A percentile compares a stretch with the other conserved stretches of the same genome.
Conservation (phyloP, 2,113 vertebrate species). For the Odocoileus virginianus region DNA sequence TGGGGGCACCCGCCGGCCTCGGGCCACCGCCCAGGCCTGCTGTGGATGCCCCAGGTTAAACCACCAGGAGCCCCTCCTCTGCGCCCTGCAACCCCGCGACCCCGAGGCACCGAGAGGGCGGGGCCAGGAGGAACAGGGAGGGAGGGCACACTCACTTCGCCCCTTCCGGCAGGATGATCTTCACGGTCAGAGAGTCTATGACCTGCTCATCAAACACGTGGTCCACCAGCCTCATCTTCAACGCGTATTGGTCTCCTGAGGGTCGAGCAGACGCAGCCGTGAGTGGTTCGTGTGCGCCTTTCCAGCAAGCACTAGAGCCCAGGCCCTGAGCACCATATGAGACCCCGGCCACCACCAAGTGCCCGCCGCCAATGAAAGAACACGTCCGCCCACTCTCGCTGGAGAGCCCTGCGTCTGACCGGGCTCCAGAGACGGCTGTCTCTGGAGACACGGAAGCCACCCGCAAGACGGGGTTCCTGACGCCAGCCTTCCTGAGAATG, state of each 20-base stretch:
- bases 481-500: not conserved
- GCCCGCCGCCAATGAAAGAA: not conserved
- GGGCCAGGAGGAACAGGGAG: not conserved
- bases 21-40: not conserved
- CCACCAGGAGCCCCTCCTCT: not conserved
- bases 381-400: not conserved
- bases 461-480: not conserved
- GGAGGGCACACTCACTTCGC: conserved; percentile 88
- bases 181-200: conserved; percentile 93
- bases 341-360: not conserved
- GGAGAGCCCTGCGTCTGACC: too few relatives aligned
- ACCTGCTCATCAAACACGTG: conserved; percentile 98
- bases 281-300: not conserved
- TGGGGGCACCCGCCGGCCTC: not conserved
- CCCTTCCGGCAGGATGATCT: conserved; percentile 95
- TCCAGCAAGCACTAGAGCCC: not conserved
- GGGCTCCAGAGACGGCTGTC: not conserved
- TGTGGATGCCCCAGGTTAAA: not conserved
- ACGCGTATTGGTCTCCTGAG: conserved; percentile 95
- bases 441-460: not conserved
- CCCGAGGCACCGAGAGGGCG: not conserved
- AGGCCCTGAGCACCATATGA: not conserved
- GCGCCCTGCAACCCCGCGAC: not conserved
- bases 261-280: not conserved
- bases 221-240: conserved; percentile 98